Conservation (phyloP, 2,113 vertebrate species). For the Talpa occidentalis region DNA sequence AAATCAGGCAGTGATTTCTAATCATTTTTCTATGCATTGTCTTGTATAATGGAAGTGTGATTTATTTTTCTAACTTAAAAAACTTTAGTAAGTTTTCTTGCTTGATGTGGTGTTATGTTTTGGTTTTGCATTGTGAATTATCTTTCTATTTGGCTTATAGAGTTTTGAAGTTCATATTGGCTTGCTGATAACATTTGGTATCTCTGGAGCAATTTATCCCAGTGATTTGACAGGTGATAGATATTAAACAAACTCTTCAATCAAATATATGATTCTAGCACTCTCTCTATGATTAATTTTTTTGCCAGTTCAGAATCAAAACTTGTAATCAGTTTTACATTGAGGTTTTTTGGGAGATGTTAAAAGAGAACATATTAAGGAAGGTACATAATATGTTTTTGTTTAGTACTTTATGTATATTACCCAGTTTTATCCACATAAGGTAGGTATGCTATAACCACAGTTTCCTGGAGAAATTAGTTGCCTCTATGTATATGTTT, state of each 20-base stretch:
- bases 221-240: not conserved
- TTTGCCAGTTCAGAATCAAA: conserved; percentile 42
- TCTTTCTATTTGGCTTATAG: conserved; percentile 7
- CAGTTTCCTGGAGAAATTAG: not conserved
- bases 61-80: conserved; percentile 34
- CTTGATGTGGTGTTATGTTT: not conserved
- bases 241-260: not conserved
- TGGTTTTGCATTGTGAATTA: not conserved
- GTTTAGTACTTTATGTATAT: not conserved
- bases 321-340: not conserved
- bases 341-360: not conserved
- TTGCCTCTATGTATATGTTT: not conserved
- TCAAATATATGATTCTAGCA: not conserved
- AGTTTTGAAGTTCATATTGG: not conserved
- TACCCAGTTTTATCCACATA: not conserved
- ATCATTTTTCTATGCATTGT: not conserved
- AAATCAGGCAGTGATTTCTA: not conserved
- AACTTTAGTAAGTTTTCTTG: conserved; percentile 23
- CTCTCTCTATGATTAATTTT: not conserved
- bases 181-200: not conserved
- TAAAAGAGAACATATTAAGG: conserved; percentile 13
- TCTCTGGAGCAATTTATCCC: not conserved
- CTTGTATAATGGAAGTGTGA: not conserved
- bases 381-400: not conserved
- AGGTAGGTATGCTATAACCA: not conserved